Conservation (phyloP, 2,888 invertebrate species). For the Hemicrepidius hirtus region DNA sequence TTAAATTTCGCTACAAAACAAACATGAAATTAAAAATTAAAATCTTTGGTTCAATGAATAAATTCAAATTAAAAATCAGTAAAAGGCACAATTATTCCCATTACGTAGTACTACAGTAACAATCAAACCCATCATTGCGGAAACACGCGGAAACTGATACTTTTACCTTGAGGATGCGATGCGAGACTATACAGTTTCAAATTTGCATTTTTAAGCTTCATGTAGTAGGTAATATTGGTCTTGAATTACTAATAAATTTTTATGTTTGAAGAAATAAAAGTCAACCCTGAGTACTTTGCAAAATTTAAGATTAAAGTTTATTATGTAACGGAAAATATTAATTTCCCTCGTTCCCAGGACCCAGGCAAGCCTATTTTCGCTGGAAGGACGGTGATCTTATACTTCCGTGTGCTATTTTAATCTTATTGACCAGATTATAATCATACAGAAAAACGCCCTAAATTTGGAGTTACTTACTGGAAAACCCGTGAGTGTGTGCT, state of each 20-base stretch:
- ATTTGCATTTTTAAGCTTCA: slow-evolving; percentile 13
- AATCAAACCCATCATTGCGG: slow-evolving; percentile 9
- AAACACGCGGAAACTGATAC: slow-evolving; percentile 8
- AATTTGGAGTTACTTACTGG: slow-evolving; percentile 2
- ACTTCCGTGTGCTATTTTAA: slow-evolving; percentile 8
- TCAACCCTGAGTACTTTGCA: too few species aligned
- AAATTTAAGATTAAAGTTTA: too few species aligned
- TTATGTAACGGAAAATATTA: too few species aligned
- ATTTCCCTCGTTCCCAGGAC: too few species aligned
- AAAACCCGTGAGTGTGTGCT: slow-evolving; percentile 6
- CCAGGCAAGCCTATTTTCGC: too few species aligned
- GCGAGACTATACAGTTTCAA: background rate
- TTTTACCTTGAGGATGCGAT: background rate
- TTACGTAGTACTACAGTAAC: background rate
- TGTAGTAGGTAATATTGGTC: background rate
- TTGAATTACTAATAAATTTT: background rate
- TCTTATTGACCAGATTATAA: background rate
- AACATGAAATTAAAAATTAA: too few species aligned
- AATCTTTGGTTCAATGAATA: too few species aligned
- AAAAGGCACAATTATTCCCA: background rate
- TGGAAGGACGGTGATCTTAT: background rate
- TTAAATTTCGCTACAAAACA: too few species aligned
- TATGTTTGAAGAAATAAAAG: too few species aligned
- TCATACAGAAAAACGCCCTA: slow-evolving; percentile 2
- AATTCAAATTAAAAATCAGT: background rate